Evolutionary conservation across 2,797 vertebrate genomes (phyloP), one percentile per base, ranked within the genome.

Genomic region (Percopsis omiscomaycus): DNA sequence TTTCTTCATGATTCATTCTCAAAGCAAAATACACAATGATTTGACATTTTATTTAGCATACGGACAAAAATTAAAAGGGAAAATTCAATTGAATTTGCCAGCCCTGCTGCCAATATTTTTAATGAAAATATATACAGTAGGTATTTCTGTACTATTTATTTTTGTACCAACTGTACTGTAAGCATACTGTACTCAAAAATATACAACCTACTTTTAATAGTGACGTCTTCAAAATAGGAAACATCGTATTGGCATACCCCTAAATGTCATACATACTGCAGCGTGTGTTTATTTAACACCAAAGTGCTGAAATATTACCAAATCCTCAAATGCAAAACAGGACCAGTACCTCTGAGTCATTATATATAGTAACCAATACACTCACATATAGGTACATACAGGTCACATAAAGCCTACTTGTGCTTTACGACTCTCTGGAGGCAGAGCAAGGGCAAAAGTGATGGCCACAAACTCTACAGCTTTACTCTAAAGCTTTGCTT

Each of bases 301-400:
- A 69, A 66, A 49, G 66, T 64, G 65, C 51, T 65, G 59, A 80
- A 62, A 62, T 57, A 51, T 75, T 68, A 51, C 69, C 57, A 68
- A 63, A 66, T 59, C 52, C 42, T 74, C 58, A 30, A 78, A 83
- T 67, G 59, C 13, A 75, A 75, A 74, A 54, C 64, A 67, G 70
- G 37, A 53, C 61, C 42, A 49, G 66, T 51, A 58, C 63, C 58
- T 61, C 15, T 48, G 45, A 15, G 50, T 37, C 37, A 22, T 37
- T 48, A 42, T 44, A 59, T 58, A 49, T 51, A 59, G 58, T 68
- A 8, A 30, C 53, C 53, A 55, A 30, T 5, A 37, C 29, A 37
- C 12, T 32, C 29, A 9, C 16, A 9, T 29, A 54, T n/a, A 37
- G 14, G 30, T 14, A 50, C 5, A 32, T 32, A 32, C 5, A 32